Percentiles rank a stretch among this genome's conserved stretches.
Conservation (phyloP, 2,797 vertebrate species). For the Epinephelus coioides region DNA sequence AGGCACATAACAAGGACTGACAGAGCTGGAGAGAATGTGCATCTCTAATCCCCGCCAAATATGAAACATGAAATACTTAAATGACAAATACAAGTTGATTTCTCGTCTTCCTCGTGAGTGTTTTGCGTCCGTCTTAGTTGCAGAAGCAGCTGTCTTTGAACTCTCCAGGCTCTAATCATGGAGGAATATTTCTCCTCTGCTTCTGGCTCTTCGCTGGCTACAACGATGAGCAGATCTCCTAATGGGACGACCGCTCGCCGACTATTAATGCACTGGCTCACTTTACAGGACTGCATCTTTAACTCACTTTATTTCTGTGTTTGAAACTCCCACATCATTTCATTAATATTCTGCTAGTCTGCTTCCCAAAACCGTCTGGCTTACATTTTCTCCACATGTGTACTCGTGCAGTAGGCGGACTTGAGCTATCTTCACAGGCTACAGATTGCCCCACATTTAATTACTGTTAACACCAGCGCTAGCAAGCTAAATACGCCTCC, state of each 20-base stretch:
- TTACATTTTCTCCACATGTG: slow-evolving; percentile 56
- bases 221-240: slow-evolving; percentile 83
- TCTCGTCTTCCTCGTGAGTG: slow-evolving; percentile 51
- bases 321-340: slow-evolving; percentile 63
- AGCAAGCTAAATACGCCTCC: slow-evolving; percentile 75
- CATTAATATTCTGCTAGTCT: slow-evolving; percentile 66
- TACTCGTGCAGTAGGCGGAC: slow-evolving; percentile 51
- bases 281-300: slow-evolving; percentile 67
- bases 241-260: slow-evolving; percentile 85
- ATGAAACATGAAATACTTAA: slow-evolving; percentile 72
- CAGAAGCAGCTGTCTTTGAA: slow-evolving; percentile 75
- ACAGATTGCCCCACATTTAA: slow-evolving; percentile 77
- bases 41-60: slow-evolving; percentile 75
- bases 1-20: slow-evolving; percentile 68
- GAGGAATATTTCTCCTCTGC: slow-evolving; percentile 86
- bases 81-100: slow-evolving; percentile 72
- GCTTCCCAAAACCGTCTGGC: slow-evolving; percentile 43
- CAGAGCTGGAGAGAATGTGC: slow-evolving; percentile 63
- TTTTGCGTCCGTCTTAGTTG: slow-evolving; percentile 62
- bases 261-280: slow-evolving; percentile 83
- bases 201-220: slow-evolving; percentile 79
- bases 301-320: slow-evolving; percentile 54
- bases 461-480: slow-evolving; percentile 76
- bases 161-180: slow-evolving; percentile 85
- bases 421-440: slow-evolving; percentile 64